These are phyloP conservation scores for Sminthurinus signatus DNA, from an alignment of 1,140 invertebrate genomes.

Conservation along the genomic window DNA sequence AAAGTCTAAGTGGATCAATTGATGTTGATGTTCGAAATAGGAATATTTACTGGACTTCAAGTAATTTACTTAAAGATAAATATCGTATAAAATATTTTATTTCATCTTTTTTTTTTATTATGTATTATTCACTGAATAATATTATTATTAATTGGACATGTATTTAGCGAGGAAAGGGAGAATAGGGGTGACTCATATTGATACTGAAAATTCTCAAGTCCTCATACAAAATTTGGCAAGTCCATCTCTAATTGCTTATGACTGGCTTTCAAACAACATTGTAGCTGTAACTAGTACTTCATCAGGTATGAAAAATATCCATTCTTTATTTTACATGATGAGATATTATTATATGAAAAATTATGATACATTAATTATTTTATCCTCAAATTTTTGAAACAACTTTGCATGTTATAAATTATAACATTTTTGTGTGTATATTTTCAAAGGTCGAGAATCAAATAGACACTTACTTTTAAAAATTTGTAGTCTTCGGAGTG, in stretches of 20 bases:
- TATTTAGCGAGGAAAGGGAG: no score
- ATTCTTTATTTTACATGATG: neutral
- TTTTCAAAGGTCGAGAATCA: neutral
- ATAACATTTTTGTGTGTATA: no score
- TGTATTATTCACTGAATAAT: no score
- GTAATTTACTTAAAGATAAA: no score
- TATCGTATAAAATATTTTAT: no score
- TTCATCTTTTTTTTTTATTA: no score
- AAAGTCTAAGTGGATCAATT: constrained; percentile 4
- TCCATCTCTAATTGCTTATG: constrained; percentile 7
- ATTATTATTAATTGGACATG: no score
- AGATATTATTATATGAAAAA: neutral
- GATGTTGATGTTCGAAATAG: constrained; percentile 8
- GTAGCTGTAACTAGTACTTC: neutral
- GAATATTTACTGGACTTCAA: constrained; percentile 4
- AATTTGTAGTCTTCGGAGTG: constrained; percentile 3
- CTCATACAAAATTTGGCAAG: neutral
- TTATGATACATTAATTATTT: neutral
- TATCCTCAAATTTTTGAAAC: neutral
- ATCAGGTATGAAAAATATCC: neutral
- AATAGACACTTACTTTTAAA: neutral
- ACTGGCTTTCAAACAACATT: constrained; percentile 17
- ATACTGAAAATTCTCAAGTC: no score
- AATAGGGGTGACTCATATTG: no score
- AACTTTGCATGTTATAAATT: neutral